Conservation (phyloP, 2,797 vertebrate species). For the Kryptopterus vitreolus region DNA sequence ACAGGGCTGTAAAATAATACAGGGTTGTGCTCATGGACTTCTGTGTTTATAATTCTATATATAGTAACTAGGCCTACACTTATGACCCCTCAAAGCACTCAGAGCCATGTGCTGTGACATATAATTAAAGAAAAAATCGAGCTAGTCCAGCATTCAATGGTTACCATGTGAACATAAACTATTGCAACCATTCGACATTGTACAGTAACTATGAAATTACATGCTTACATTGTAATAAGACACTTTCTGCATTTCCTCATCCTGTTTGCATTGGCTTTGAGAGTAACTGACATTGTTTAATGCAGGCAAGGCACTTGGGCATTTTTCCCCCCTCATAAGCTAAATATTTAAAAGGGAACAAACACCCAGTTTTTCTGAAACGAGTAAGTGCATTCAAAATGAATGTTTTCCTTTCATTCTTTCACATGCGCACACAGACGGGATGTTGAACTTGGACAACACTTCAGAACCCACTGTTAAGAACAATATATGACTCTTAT, state of each 20-base stretch:
- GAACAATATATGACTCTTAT: conserved; percentile 11
- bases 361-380: conserved; percentile 11
- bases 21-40: conserved; percentile 28
- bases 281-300: background rate
- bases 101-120: conserved; percentile 7
- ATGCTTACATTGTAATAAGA: background rate
- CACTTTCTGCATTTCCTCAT: background rate
- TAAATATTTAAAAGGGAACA: background rate
- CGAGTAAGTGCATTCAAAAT: background rate
- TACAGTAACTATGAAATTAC: background rate
- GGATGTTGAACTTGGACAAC: conserved; percentile 16
- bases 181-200: background rate
- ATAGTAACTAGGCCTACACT: conserved; percentile 8
- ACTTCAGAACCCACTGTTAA: background rate
- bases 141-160: background rate
- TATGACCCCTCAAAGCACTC: background rate
- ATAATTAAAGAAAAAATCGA: conserved; percentile 20
- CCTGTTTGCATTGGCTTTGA: background rate
- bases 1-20: conserved; percentile 34
- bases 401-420: conserved; percentile 46
- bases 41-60: conserved; percentile 43
- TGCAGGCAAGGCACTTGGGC: background rate
- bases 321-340: background rate
- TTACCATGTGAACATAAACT: background rate
- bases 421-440: background rate